Evolutionary conservation across 2,797 vertebrate genomes (phyloP).

Genomic region (Fratercula arctica): DNA sequence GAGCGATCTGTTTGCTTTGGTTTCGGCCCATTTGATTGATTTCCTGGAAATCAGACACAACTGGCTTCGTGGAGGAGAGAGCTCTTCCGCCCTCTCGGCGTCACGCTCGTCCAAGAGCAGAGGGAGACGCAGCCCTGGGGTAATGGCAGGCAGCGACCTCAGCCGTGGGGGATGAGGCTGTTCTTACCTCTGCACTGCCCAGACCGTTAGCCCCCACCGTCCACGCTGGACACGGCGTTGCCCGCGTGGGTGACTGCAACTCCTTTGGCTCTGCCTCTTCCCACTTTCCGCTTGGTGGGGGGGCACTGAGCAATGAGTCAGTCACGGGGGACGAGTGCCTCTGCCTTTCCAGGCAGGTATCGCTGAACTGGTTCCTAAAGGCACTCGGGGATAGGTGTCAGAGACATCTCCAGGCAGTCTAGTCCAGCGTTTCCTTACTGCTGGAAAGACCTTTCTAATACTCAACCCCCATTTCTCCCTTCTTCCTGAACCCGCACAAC

Average conservation of each 20-base stretch:
- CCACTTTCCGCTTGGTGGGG: neutral
- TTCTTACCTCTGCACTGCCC: neutral
- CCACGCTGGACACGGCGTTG: fast-evolving
- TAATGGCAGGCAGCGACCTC: neutral
- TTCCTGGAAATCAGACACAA: conserved; percentile 21
- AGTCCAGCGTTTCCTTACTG: neutral
- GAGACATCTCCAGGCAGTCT: neutral
- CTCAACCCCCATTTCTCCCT: neutral
- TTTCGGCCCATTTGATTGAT: conserved; percentile 3
- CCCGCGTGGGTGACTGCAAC: neutral
- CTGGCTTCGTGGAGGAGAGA: neutral
- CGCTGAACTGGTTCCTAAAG: neutral
- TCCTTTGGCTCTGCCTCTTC: neutral
- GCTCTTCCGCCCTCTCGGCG: fast-evolving
- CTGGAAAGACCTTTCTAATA: neutral
- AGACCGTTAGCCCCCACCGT: neutral
- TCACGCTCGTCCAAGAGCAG: neutral
- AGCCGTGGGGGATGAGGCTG: neutral
- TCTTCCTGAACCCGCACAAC: neutral
- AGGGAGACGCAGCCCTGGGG: neutral
- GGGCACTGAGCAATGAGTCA: neutral
- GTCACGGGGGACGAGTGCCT: neutral
- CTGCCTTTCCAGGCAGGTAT: neutral
- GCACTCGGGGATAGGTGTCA: neutral
- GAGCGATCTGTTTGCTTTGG: conserved; percentile 43